A percentile compares a stretch with the other conserved stretches of the same genome.
Evolutionary conservation across 2,888 invertebrate species (phyloP).

Genomic region (Poecilus cupreus): DNA sequence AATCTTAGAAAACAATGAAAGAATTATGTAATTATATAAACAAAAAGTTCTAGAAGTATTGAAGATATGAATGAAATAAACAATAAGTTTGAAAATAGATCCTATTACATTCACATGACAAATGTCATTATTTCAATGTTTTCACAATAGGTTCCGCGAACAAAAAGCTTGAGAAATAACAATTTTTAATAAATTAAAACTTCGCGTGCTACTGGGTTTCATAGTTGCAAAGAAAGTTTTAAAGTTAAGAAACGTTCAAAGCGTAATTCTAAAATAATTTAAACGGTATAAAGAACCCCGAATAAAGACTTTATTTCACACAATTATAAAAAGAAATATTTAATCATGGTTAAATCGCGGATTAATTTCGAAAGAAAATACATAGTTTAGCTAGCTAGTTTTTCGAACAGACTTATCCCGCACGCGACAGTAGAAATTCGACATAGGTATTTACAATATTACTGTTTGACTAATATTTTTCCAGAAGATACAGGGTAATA

Average conservation of each 20-base stretch:
- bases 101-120: slow-evolving; percentile 18
- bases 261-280: slow-evolving; percentile 34
- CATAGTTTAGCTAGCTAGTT: slow-evolving; percentile 17
- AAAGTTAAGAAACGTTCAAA: slow-evolving; percentile 35
- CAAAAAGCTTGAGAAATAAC: slow-evolving; percentile 32
- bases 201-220: slow-evolving; percentile 41
- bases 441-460: no score
- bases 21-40: not conserved
- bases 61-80: slow-evolving; percentile 20
- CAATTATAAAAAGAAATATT: slow-evolving; percentile 39
- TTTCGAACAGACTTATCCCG: not conserved
- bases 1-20: slow-evolving; percentile 30
- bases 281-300: slow-evolving; percentile 24
- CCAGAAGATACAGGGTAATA: no score
- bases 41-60: not conserved
- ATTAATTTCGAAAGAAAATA: not conserved
- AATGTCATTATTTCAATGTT: slow-evolving; percentile 28
- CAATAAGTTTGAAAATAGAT: slow-evolving; percentile 19
- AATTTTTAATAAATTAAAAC: slow-evolving; percentile 50
- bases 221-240: slow-evolving; percentile 44
- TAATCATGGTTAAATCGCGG: slow-evolving; percentile 7
- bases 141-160: slow-evolving; percentile 22
- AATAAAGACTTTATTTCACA: slow-evolving; percentile 21
- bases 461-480: no score
- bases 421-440: not conserved